Evolutionary conservation across 2,113 vertebrate genomes (phyloP).

Genomic region (Speoplatyrhinus poulsoni): DNA sequence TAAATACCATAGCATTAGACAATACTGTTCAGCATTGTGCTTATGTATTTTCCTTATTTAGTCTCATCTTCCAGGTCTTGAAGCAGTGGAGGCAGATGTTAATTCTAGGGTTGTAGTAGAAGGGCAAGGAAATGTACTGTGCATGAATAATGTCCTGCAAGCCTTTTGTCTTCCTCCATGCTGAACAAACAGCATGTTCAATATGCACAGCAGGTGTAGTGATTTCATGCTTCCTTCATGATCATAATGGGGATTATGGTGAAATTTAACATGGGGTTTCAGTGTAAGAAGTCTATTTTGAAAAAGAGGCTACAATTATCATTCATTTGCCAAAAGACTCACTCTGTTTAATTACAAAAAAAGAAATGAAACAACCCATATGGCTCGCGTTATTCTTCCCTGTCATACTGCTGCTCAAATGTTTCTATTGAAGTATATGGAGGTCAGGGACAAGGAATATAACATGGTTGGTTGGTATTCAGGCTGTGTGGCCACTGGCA

Average conservation of each 20-base stretch:
- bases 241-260: constrained; percentile 36
- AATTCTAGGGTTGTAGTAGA: constrained; percentile 38
- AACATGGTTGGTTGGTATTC: constrained; percentile 68
- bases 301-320: constrained; percentile 16
- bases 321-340: constrained; percentile 20
- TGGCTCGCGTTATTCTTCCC: constrained; percentile 25
- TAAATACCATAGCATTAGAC: too few species aligned
- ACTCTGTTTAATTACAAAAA: constrained; percentile 42
- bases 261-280: constrained; percentile 39
- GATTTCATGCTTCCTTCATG: background rate
- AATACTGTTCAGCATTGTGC: background rate
- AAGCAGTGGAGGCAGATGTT: constrained; percentile 51
- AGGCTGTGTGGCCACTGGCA: constrained; percentile 60
- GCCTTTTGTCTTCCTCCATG: constrained; percentile 21
- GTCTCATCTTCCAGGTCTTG: constrained; percentile 9
- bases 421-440: constrained; percentile 52
- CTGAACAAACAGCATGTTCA: background rate
- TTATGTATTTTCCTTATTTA: constrained; percentile 12
- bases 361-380: constrained; percentile 32
- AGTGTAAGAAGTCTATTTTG: constrained; percentile 38
- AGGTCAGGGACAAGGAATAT: constrained; percentile 51
- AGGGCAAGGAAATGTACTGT: constrained; percentile 39
- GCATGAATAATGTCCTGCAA: constrained; percentile 50
- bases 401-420: constrained; percentile 54
- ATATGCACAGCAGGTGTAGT: background rate